Conservation (phyloP, 2,888 invertebrate species). For the Agrochola circellaris region DNA sequence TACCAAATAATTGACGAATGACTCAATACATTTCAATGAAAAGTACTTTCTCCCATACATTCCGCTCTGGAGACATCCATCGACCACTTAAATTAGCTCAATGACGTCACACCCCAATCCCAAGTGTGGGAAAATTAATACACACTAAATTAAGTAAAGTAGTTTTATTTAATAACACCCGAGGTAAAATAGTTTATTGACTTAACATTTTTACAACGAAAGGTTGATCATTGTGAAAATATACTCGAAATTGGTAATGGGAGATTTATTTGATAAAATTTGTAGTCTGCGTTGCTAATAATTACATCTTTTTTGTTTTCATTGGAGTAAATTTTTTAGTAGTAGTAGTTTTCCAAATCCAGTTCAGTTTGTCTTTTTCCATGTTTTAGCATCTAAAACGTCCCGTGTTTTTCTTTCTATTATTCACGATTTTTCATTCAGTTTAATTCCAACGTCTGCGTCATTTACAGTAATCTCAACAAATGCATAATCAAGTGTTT, state of each 20-base stretch:
- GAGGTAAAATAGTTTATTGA: conserved; percentile 67
- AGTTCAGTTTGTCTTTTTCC: not conserved
- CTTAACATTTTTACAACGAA: conserved; percentile 44
- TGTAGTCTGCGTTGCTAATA: not conserved
- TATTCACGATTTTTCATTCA: conserved; percentile 1
- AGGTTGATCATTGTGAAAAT: conserved; percentile 43
- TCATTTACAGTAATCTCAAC: conserved; percentile 31
- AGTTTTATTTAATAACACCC: conserved; percentile 49
- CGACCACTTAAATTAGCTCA: conserved; percentile 66
- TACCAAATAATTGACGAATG: conserved; percentile 49
- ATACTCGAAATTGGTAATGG: not conserved
- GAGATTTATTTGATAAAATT: not conserved
- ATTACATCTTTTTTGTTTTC: not conserved
- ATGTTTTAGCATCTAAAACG: not conserved
- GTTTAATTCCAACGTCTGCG: conserved; percentile 1
- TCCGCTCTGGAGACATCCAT: conserved; percentile 56
- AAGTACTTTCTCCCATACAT: conserved; percentile 52
- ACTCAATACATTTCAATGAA: conserved; percentile 51
- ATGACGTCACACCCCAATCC: conserved; percentile 69
- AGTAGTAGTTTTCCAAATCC: not conserved
- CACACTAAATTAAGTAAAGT: conserved; percentile 75
- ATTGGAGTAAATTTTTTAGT: not conserved
- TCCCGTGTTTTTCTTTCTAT: not conserved
- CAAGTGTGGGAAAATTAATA: conserved; percentile 80
- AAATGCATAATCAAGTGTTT: conserved; percentile 36